Evolutionary conservation across 2,888 invertebrate species (phyloP), one percentile per base, ranked within the genome.

Genomic region (Hypomecis punctinalis): DNA sequence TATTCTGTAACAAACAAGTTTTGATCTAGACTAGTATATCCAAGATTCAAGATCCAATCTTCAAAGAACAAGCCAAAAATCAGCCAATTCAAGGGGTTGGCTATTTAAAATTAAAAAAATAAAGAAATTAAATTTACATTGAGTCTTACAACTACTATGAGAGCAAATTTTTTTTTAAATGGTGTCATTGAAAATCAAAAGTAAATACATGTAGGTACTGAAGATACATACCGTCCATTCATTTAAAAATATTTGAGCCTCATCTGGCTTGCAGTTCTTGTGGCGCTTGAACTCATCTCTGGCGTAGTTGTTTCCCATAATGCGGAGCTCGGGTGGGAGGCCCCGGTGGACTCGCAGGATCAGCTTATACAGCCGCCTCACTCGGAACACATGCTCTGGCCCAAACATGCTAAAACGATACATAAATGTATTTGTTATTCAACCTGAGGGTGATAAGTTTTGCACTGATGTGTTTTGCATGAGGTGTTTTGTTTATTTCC

Each of bases 261-360:
- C 97, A 48, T 93, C 90, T 0, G 94, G 91, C 58, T 94, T 94
- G 74, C 96, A 97, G 8, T 93, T 94, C 80, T 97, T 96, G 83
- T 98, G 98, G 51, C 97, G 91, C 79, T 95, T 95, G 84, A 99
- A 99, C 87, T 99, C 98, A 71, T 97, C 97, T 68, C 94, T 94
- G 0, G 96, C 96, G 80, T 97, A 98, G 76, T 94, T 94, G 78
- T 97, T 95, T 0, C 97, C 97, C 37, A 98, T 81, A 5, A 94
- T 91, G 55, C 94, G 94, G 42, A 97, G 85, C 71, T 96, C 96
- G 0, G 86, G 78, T 0, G 97, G 97, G 51, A 98, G 83, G 3
- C 96, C 96, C 66, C 96, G 93, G 79, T 98, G 97, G 36, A 98
- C 92, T 67, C 95, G 94, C 67, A 97, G 93, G 77, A 98, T 95